These are phyloP conservation scores for Nymphalis urticae DNA, from an alignment of 2,888 invertebrate species.

Conservation along the genomic window DNA sequence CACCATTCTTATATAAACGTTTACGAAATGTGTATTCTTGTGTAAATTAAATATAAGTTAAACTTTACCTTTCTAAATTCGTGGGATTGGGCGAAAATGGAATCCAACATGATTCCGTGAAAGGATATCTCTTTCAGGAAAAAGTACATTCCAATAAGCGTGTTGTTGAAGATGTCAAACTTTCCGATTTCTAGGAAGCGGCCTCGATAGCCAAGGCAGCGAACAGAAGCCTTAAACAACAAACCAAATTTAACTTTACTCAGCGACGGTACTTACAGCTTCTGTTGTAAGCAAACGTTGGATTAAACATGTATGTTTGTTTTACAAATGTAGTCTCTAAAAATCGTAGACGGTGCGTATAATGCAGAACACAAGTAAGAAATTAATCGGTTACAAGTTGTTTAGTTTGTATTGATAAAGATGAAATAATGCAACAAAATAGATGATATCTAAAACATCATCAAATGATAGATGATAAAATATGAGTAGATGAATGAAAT, in stretches of 20 bases:
- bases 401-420: too few species aligned
- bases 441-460: too few species aligned
- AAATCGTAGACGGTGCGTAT: too few species aligned
- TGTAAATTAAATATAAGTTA: not conserved
- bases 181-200: slow-evolving; percentile 91
- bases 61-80: slow-evolving; percentile 65
- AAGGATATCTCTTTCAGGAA: slow-evolving; percentile 83
- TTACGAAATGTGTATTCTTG: not conserved
- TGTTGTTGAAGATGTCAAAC: slow-evolving; percentile 87
- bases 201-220: slow-evolving; percentile 81
- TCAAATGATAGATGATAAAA: too few species aligned
- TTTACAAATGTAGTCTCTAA: too few species aligned
- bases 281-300: too few species aligned
- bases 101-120: slow-evolving; percentile 80
- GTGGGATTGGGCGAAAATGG: slow-evolving; percentile 69
- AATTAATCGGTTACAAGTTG: too few species aligned
- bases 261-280: too few species aligned
- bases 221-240: slow-evolving; percentile 66
- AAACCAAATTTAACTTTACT: not conserved
- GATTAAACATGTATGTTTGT: too few species aligned
- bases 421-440: too few species aligned
- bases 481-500: too few species aligned
- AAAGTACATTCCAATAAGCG: slow-evolving; percentile 84
- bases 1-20: not conserved
- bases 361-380: too few species aligned